phyloP scores from a whole-genome alignment of 2,888 invertebrate genomes.

The Acleris emargana region DNA sequence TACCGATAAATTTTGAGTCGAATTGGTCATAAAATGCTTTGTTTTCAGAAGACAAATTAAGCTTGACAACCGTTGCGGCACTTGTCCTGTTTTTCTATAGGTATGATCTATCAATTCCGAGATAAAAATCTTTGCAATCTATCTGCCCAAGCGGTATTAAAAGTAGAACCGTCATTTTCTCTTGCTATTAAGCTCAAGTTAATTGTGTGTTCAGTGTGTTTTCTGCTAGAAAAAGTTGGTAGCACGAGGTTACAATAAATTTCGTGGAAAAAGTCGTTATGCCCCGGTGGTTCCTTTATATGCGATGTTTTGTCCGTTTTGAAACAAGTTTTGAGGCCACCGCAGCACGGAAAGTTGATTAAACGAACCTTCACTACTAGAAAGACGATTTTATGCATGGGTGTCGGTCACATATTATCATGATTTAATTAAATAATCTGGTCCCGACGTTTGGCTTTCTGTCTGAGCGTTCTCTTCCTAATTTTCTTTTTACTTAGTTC shows the following conservation, averaged over 20 bases:
- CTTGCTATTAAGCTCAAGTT: not conserved
- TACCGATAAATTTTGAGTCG: no score
- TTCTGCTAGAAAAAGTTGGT: slow-evolving; percentile 22
- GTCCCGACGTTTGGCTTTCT: slow-evolving; percentile 2
- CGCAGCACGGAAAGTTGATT: not conserved
- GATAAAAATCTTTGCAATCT: not conserved
- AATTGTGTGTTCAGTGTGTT: slow-evolving; percentile 10
- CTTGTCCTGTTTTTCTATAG: not conserved
- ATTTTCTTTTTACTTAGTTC: not conserved
- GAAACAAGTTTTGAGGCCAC: slow-evolving; percentile 20
- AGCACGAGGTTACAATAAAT: slow-evolving; percentile 31
- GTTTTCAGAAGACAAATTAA: no score
- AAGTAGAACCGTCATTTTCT: not conserved
- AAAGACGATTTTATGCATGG: not conserved
- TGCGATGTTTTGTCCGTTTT: slow-evolving; percentile 23
- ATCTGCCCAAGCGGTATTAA: no score
- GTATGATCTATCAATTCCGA: not conserved
- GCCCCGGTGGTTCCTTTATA: slow-evolving; percentile 28
- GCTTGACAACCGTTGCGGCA: no score
- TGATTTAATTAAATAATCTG: not conserved
- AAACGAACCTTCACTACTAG: not conserved
- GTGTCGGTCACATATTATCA: slow-evolving; percentile 3
- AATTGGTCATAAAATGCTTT: no score
- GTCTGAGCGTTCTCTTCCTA: not conserved
- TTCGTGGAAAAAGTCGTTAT: slow-evolving; percentile 29